Base-by-base conservation (phyloP, 2,888 invertebrate genomes). In the Sesia apiformis region DNA sequence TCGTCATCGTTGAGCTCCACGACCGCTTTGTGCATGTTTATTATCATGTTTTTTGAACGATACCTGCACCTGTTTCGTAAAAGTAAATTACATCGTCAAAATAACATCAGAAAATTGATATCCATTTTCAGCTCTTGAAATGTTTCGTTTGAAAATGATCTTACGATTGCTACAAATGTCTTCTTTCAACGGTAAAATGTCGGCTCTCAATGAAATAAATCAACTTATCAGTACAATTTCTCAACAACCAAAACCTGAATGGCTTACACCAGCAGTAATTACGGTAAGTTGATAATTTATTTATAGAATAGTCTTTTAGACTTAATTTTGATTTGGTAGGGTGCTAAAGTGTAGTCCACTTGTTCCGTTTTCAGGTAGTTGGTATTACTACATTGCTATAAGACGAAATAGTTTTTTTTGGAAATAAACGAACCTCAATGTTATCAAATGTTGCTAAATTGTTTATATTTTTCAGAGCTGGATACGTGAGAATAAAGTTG, bases 141-240 rank as follows among this genome's bases (percentile, higher is more conserved):
- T 97, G 87, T 97, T 98, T 91, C 93, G 98, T 67, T 91, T 98
- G 65, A 97, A 98, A 91, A 98, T 98, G 96, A 98, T 98, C 72
- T 91, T 98, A 66, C 84, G 97, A 76, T 93, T 97, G 70, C 88
- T 98, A 63, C 97, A 98, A 91, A 97, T 98, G 80, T 98, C 98
- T 39, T 98, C 98, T 54, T 99, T 98, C 79, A 98, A 98, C 88
- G 98, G 98, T 43, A 98, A 98, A 91, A 99, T 99, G 98, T 98
- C 98, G 73, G 98, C 98, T 38, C 90, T 99, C 61, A 98, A 98
- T 82, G 98, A 99, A 91, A 97, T 99, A 57, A 98, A 98, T 86
- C 98, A 98, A 91, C 96, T 98, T 53, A 95, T 97, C 63, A 95
- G 96, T 57, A 95, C 95, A 69, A 97, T 98, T 57, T 94, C 95